Base-by-base conservation (phyloP, 2,888 invertebrate genomes). In the Frankliniella intonsa region DNA sequence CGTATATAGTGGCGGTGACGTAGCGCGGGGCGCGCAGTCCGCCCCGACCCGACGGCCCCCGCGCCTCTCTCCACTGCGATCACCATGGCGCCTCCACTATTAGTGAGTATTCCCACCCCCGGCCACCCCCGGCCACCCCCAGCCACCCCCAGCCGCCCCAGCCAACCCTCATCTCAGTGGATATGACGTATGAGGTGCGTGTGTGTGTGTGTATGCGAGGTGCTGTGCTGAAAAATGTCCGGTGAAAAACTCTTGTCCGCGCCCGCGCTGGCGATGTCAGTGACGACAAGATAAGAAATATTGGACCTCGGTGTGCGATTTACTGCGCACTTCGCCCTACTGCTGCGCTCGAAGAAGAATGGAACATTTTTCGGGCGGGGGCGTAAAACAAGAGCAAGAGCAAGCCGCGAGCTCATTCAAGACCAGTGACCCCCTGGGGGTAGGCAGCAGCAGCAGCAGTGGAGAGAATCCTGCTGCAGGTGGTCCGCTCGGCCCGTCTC, bases 21-120 rank as follows among this genome's bases (percentile, higher is more conserved):
- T 69, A 69, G 69, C 69, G 69, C 69, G 69, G 69, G 69, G 69
- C 69, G 69, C 69, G 69, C 69, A 69, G 69, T 69, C 69, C 65
- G n/a, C 65, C 65, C 19, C n/a, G 11, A 12, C 14, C 55, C 55
- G 55, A 14, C 55, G 14, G 12, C 55, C 55, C 17, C 55, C 12
- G 55, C 55, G 12, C 55, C 12, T 12, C 55, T 12, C 69, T 9
- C 69, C 69, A 69, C 69, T n/a, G 19, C 22, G 69, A 11, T 3
- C 22, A 69, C 69, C 69, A 69, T 69, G 69, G 69, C 69, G 69
- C 69, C 69, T 69, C 69, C 69, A 19, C 69, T 7, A 11, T 5
- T 22, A 19, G 69, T 69, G 69, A 69, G 69, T 69, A 69, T n/a
- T n/a, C 8, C 22, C n/a, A 14, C 3, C 17, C 17, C 12, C 55